These are phyloP conservation scores for Luperina testacea DNA, from an alignment of 2,888 invertebrate genomes.

Conservation along the genomic window DNA sequence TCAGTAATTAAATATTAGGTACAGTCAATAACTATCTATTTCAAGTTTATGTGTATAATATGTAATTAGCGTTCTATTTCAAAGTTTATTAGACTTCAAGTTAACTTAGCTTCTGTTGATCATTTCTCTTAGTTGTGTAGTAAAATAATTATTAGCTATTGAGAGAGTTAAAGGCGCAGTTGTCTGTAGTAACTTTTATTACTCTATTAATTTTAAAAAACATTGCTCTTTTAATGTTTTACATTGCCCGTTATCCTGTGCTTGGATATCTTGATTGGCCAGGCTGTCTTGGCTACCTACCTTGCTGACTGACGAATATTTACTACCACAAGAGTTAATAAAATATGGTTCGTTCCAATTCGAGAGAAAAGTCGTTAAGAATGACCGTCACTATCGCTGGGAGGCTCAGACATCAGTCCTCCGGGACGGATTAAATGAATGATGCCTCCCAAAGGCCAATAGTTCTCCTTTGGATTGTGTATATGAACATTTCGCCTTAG, in stretches of 20 bases:
- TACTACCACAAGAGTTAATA: background rate
- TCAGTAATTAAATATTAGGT: slow-evolving; percentile 43
- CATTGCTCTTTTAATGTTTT: background rate
- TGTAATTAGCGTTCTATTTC: slow-evolving; percentile 44
- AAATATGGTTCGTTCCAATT: background rate
- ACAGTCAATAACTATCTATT: slow-evolving; percentile 26
- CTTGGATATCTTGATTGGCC: background rate
- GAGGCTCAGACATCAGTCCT: background rate
- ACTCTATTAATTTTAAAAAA: background rate
- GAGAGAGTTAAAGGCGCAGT: background rate
- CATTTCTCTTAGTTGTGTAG: slow-evolving; percentile 9
- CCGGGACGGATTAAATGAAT: background rate
- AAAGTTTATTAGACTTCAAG: slow-evolving; percentile 25
- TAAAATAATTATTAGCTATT: slow-evolving; percentile 7
- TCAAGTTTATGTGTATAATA: slow-evolving; percentile 17
- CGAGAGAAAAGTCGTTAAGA: background rate
- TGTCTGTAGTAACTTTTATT: background rate
- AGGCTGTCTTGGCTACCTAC: background rate
- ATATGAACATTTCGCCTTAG: slow-evolving; percentile 13
- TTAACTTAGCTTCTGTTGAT: background rate
- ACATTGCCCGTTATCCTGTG: background rate
- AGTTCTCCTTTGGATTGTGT: background rate
- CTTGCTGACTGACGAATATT: background rate
- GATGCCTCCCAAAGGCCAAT: background rate
- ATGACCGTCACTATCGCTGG: background rate